Evolutionary conservation across 2,113 vertebrate genomes (phyloP).

Genomic region (Dasyornis broadbenti): DNA sequence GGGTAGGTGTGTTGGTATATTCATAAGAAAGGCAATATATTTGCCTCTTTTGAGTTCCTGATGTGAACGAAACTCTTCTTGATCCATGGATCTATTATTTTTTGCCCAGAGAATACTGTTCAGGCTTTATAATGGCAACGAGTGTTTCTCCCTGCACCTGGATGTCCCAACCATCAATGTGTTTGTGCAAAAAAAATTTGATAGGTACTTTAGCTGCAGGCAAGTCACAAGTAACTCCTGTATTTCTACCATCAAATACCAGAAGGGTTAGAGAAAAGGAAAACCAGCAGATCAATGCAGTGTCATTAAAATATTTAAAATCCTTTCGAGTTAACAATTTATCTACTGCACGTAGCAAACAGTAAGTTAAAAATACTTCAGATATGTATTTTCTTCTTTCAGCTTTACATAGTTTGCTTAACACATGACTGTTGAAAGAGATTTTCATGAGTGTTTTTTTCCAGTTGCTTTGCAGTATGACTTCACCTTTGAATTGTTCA

Average conservation of each 20-base stretch:
- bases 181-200: background rate
- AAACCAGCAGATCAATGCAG: background rate
- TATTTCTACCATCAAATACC: background rate
- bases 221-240: background rate
- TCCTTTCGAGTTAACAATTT: background rate
- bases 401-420: background rate
- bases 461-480: background rate
- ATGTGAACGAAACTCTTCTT: background rate
- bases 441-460: background rate
- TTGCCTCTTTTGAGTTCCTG: background rate
- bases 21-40: background rate
- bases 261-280: background rate
- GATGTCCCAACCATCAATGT: background rate
- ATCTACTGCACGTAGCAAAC: background rate
- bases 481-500: background rate
- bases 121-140: background rate
- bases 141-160: fast-evolving
- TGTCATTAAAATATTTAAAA: background rate
- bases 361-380: background rate
- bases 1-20: background rate
- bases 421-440: background rate
- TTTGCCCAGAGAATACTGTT: background rate
- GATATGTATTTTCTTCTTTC: background rate
- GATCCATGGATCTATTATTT: background rate
- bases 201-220: background rate